Evolutionary conservation across 2,113 vertebrate genomes (phyloP), one percentile per base, ranked within the genome.

Genomic region (Sisor rabdophorus): DNA sequence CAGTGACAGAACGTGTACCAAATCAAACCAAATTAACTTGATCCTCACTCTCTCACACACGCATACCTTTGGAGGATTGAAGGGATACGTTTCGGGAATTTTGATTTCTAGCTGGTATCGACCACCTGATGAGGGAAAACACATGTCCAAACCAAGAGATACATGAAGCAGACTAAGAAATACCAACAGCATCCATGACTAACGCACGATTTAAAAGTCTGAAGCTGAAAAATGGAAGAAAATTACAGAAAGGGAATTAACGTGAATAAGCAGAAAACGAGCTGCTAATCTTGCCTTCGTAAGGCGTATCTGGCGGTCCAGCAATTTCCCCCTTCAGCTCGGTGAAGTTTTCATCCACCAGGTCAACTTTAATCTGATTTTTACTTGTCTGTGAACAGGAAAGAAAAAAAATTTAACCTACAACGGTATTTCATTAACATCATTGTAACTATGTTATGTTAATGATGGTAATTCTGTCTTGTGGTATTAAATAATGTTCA

Each of bases 311-410:
- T 80, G 97, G 97, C 80, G 97, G 97, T 87, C 97, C 97, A 84
- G 97, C 97, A 87, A 99, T 98, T 92, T 99, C 97, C 85, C 97
- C 97, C 92, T 94, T 96, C 87, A 99, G 93, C 91, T 99, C 97
- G 93, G 97, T 98, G 92, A 99, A 99, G 91, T 98, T 99, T 86
- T 99, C 97, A 91, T 99, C 97, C 93, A 99, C 97, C 90, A 99
- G 93, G 88, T 99, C 97, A 89, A 99, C 96, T 91, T 98, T 98
- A 87, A 99, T 99, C 92, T 99, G 97, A 92, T 98, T 99, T 95
- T 98, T 99, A 94, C 96, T 99, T 68, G 97, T 99, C 97, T 99
- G 92, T 68, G 77, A 91, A 88, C 40, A 71, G 40, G 53, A 79
- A 78, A 4, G 36, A 50, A 53, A 44, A 40, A 82, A 7, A 15